Evolutionary conservation across 2,888 invertebrate species (phyloP), one percentile per base, ranked within the genome.

Genomic region (Ectemnius continuus): DNA sequence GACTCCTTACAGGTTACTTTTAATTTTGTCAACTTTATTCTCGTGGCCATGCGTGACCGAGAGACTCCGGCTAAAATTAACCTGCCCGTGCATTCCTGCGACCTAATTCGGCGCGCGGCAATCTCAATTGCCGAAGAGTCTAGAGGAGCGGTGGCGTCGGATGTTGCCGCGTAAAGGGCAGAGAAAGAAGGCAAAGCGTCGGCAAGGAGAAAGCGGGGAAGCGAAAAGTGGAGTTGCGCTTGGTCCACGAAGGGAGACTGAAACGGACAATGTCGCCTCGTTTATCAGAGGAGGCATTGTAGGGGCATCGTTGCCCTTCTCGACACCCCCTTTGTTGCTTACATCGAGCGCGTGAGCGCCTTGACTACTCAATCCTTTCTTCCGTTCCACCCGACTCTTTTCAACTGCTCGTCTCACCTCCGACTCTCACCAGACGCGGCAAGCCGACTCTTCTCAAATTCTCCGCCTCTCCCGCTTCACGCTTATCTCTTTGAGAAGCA

Each of bases 331-430:
- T 88, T 89, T 89, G 89, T 90, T 88, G 86, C 80, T 86, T 86
- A 88, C 89, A 87, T 87, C 85, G 83, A 80, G 81, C 83, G 78
- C 67, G 61, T 71, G 84, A 83, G 82, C 83, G 36, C 36, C 83
- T 79, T 82, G 86, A 89, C 88, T 86, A 85, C 89, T 89, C 90
- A 89, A 90, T 89, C 89, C 89, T 89, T 88, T 88, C 88, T 89
- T 88, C 88, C 83, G 87, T 85, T 66, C 48, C 61, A n/a, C 83
- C 80, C 79, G 67, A 76, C 79, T 88, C 87, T 88, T 88, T 89
- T 88, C 87, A 87, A 86, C 85, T 87, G 36, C 36, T 36, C 36
- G 36, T 85, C 85, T 85, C 86, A 80, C 74, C 70, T 67, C 52
- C 52, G 4, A 52, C n/a, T 52, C 52, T 52, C 52, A 14, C 48